Percentiles rank a stretch among this genome's conserved stretches.
These are phyloP conservation scores for Frankliniella intonsa DNA, from an alignment of 2,888 invertebrate species.

Conservation along the genomic window DNA sequence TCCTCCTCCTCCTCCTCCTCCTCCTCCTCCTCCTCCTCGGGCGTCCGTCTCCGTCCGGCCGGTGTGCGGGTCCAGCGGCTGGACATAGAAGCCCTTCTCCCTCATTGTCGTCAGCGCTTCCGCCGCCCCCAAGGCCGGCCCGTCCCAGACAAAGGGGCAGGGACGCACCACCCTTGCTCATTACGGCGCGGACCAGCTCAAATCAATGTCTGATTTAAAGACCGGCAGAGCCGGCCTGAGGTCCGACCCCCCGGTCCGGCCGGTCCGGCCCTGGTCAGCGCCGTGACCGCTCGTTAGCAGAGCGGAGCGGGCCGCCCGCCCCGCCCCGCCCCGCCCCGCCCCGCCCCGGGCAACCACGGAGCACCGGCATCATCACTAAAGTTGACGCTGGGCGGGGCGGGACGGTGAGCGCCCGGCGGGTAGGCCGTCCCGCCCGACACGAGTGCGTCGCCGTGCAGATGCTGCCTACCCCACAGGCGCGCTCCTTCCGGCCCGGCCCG, in stretches of 20 bases:
- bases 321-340: background rate
- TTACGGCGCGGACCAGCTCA: background rate
- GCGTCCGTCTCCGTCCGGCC: background rate
- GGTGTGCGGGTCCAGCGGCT: background rate
- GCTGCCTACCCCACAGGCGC: background rate
- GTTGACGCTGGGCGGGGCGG: background rate
- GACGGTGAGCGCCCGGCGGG: background rate
- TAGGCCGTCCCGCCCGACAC: background rate
- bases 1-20: background rate
- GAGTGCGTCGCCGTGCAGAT: background rate
- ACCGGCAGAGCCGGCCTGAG: background rate
- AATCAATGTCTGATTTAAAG: background rate
- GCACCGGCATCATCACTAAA: background rate
- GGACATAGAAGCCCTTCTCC: background rate
- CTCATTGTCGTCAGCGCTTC: constrained; percentile 2
- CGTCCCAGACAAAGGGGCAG: constrained; percentile 7
- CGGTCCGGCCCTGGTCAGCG: no score
- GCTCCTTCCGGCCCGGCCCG: no score
- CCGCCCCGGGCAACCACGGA: background rate
- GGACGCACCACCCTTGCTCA: background rate
- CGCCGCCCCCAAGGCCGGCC: background rate
- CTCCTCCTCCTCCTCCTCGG: no score
- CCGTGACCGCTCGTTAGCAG: no score
- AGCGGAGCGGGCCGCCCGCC: background rate
- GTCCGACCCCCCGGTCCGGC: background rate